Base-by-base conservation (phyloP, 2,113 vertebrate species). In the Ciconia boyciana region DNA sequence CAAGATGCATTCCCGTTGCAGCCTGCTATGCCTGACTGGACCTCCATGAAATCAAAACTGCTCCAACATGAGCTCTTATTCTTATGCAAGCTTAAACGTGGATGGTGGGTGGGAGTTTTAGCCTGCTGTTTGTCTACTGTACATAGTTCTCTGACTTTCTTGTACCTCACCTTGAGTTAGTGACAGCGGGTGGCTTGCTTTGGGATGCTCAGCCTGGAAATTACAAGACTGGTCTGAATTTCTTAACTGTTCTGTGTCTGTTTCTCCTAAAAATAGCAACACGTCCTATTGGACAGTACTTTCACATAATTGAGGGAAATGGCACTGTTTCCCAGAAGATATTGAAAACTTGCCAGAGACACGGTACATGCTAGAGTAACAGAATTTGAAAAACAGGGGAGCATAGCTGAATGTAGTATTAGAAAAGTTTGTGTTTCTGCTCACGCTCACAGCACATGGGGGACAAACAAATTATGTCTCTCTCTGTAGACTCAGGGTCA, bases 301-400 rank as follows among this genome's bases (percentile, higher is more conserved):
- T 86, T 86, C 44, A 55, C 26, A 71, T 92, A 32, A 3, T 24
- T 80, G 60, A 68, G 29, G n/a, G 55, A 77, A 95, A 86, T 43
- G 55, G 55, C n/a, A 86, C 51, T 7, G 3, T 77, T 96, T 96
- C 77, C 91, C 87, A 94, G 83, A 95, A 95, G 55, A 51, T 41
- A 26, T 2, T 93, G 94, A 89, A 93, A 94, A 77, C 28, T 60
- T 89, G 48, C 89, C 95, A 95, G 60, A 32, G n/a, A 49, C 16
- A 16, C 4, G 0, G 55, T 54, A 74, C 11, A 21, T 0, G 0
- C 31, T 72, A 31, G 36, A 90, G 55, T 10, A 71, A 62, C 9
- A 58, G 65, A 70, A 39, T 51, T 29, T 70, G 39, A 64, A 93
- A 89, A 81, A 29, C 21, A 66, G 28, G 8, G 17, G 18, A 96